Conservation (phyloP, 2,113 vertebrate species). For the Lathamus discolor region DNA sequence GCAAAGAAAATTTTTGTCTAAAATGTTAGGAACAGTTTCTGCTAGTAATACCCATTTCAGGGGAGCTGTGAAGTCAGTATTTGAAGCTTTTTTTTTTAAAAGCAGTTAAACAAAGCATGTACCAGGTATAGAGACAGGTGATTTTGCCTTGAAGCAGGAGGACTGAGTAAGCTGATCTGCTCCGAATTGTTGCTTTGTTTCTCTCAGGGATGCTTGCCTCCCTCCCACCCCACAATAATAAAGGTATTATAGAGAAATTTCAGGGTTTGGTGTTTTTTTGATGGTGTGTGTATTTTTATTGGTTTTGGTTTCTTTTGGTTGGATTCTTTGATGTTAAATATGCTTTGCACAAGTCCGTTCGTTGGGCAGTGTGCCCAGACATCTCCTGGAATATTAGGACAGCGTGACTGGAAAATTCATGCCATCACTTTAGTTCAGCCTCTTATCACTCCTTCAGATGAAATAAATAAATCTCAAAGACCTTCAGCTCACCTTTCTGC, state of each 20-base stretch:
- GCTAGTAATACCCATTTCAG: neutral
- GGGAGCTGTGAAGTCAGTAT: neutral
- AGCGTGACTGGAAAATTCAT: neutral
- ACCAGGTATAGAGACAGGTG: neutral
- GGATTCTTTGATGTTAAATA: neutral
- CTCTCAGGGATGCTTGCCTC: neutral
- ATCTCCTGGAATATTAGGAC: neutral
- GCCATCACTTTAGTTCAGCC: neutral
- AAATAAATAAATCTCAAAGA: constrained; percentile 13
- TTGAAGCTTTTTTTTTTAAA: neutral
- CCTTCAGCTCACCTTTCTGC: neutral
- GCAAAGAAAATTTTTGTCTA: neutral
- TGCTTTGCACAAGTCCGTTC: neutral
- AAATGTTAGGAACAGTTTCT: neutral
- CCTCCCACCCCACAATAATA: neutral
- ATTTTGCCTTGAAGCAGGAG: neutral
- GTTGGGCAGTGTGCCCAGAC: neutral
- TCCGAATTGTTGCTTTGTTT: neutral
- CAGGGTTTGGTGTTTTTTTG: neutral
- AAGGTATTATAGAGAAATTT: neutral
- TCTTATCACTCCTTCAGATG: neutral
- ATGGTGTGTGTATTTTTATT: neutral
- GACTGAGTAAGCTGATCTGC: neutral
- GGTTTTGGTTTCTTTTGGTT: neutral
- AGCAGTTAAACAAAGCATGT: neutral